Conservation (phyloP, 2,888 invertebrate species). For the Xestia sexstrigata region DNA sequence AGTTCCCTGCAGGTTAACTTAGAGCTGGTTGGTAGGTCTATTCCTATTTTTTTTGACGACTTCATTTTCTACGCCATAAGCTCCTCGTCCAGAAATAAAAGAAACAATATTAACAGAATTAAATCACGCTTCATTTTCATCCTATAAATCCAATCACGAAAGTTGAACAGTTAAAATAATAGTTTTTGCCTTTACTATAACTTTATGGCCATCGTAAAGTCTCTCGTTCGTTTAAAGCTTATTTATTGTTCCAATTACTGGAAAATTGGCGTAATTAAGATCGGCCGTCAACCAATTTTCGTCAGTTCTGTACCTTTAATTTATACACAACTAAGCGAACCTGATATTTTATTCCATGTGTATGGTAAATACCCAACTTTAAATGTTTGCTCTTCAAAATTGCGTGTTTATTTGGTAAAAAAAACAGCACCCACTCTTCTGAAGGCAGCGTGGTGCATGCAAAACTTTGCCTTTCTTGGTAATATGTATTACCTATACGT, state of each 20-base stretch:
- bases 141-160: conserved; percentile 17
- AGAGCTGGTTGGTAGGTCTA: background rate
- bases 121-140: background rate
- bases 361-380: conserved; percentile 16
- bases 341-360: conserved; percentile 23
- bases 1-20: background rate
- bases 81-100: background rate
- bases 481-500: conserved; percentile 77
- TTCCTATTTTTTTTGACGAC: background rate
- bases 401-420: conserved; percentile 58
- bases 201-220: conserved; percentile 29
- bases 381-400: conserved; percentile 34
- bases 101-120: background rate
- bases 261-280: conserved; percentile 54
- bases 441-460: conserved; percentile 72
- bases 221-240: conserved; percentile 39
- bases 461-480: conserved; percentile 84
- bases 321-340: conserved; percentile 18
- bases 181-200: conserved; percentile 36
- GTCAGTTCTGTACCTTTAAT: conserved; percentile 35
- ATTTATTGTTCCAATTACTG: conserved; percentile 56
- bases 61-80: background rate
- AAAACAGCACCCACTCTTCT: conserved; percentile 63
- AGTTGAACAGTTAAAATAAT: conserved; percentile 27
- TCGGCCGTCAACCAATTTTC: conserved; percentile 66